Percentiles rank a stretch among this genome's conserved stretches.
phyloP scores from a whole-genome alignment of 2,888 invertebrate species.

The Zeuzera pyrina region DNA sequence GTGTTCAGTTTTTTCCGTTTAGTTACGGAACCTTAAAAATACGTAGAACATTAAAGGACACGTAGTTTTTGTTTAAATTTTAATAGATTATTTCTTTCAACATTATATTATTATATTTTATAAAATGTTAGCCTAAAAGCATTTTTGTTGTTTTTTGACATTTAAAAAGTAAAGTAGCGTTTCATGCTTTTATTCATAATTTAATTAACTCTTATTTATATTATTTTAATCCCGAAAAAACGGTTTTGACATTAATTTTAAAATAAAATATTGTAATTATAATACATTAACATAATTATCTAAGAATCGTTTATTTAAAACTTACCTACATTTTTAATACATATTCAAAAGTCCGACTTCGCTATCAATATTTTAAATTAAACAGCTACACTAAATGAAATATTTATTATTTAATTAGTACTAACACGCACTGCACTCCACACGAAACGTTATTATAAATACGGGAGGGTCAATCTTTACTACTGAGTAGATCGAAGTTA shows the following conservation, averaged over 20 bases:
- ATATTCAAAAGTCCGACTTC: conserved; percentile 18
- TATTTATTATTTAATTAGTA: conserved; percentile 4
- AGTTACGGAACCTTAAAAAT: too few relatives aligned
- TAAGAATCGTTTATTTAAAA: conserved; percentile 9
- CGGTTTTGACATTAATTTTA: not conserved
- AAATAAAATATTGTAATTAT: not conserved
- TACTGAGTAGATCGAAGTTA: conserved; percentile 25
- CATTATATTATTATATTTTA: too few relatives aligned
- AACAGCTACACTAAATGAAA: conserved; percentile 1
- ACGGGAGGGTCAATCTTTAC: conserved; percentile 14
- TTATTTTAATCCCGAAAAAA: not conserved
- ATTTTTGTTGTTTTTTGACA: too few relatives aligned
- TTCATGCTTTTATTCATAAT: not conserved
- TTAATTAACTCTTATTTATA: not conserved
- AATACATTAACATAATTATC: not conserved
- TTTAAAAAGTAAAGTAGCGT: too few relatives aligned
- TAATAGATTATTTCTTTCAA: too few relatives aligned
- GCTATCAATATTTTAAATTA: not conserved
- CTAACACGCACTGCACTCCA: conserved; percentile 58
- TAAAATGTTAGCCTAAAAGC: too few relatives aligned
- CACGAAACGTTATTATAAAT: conserved; percentile 21
- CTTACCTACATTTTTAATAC: conserved; percentile 35
- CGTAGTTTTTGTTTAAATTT: too few relatives aligned
- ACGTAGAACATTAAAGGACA: too few relatives aligned
- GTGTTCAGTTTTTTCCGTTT: too few relatives aligned